Evolutionary conservation across 1,140 invertebrate genomes (phyloP).

Genomic region (Cyclargus thomasi): DNA sequence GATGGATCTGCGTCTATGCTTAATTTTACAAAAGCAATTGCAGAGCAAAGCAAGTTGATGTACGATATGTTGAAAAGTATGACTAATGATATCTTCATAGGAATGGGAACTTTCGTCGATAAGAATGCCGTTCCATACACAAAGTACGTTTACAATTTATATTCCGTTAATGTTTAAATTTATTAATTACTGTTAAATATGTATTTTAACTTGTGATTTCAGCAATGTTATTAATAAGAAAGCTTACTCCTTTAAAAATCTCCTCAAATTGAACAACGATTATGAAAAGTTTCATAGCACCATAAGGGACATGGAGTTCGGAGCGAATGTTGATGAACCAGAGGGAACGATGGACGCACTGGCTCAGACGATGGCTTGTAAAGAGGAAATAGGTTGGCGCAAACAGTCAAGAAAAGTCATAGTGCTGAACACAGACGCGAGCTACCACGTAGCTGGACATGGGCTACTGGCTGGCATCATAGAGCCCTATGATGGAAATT

Average conservation of each 20-base stretch:
- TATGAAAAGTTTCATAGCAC: slow-evolving; percentile 79
- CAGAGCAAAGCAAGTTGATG: slow-evolving; percentile 79
- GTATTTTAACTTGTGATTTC: slow-evolving; percentile 61
- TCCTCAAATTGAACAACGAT: slow-evolving; percentile 85
- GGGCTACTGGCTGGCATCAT: slow-evolving; percentile 87
- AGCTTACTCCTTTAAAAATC: slow-evolving; percentile 92
- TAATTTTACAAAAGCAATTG: slow-evolving; percentile 79
- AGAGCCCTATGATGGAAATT: slow-evolving; percentile 88
- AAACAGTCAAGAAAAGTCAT: slow-evolving; percentile 78
- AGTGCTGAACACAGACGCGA: slow-evolving; percentile 78
- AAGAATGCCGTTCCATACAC: slow-evolving; percentile 90
- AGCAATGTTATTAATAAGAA: slow-evolving; percentile 83
- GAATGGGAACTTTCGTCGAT: slow-evolving; percentile 93
- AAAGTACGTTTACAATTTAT: slow-evolving; percentile 55
- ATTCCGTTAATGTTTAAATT: too few species aligned
- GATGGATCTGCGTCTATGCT: slow-evolving; percentile 89
- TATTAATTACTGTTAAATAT: too few species aligned
- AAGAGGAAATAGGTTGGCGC: slow-evolving; percentile 79
- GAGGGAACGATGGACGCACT: slow-evolving; percentile 89
- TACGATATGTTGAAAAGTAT: slow-evolving; percentile 83
- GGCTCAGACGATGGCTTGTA: slow-evolving; percentile 83
- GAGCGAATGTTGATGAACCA: slow-evolving; percentile 82
- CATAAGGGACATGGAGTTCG: slow-evolving; percentile 75
- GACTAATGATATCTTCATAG: slow-evolving; percentile 87
- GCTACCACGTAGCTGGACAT: slow-evolving; percentile 80